A percentile compares a stretch with the other conserved stretches of the same genome.
phyloP scores from a whole-genome alignment of 2,797 vertebrate species.

The Parotocinclus haroldoi region DNA sequence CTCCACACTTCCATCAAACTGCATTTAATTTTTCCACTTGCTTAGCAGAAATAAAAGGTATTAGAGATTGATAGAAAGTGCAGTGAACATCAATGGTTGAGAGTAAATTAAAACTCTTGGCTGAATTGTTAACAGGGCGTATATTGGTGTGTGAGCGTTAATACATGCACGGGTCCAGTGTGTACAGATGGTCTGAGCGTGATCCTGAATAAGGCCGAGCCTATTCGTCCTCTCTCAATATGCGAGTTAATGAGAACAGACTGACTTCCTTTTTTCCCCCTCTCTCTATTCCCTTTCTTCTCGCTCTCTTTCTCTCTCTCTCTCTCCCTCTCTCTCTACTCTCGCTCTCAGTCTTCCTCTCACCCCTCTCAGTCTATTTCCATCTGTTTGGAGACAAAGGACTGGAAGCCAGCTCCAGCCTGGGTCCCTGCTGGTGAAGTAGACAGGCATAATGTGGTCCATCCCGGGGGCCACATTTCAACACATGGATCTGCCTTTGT shows the following conservation, averaged over 20 bases:
- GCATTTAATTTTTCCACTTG: constrained; percentile 17
- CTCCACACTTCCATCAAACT: not conserved
- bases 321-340: constrained; percentile 27
- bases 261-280: constrained; percentile 67
- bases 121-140: constrained; percentile 20
- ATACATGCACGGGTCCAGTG: constrained; percentile 62
- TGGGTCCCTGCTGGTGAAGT: constrained; percentile 82
- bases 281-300: constrained; percentile 42
- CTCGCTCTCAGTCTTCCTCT: constrained; percentile 58
- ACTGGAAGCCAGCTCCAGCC: constrained; percentile 74
- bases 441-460: constrained; percentile 76
- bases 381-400: constrained; percentile 83
- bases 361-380: constrained; percentile 73
- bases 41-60: constrained; percentile 28
- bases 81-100: not conserved
- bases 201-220: constrained; percentile 72
- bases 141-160: constrained; percentile 51
- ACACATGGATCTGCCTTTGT: constrained; percentile 80
- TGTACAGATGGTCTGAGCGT: constrained; percentile 76
- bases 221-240: constrained; percentile 70
- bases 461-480: constrained; percentile 79
- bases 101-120: constrained; percentile 20
- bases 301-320: constrained; percentile 45
- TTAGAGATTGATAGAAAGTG: constrained; percentile 15
- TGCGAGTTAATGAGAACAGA: constrained; percentile 81